Evolutionary conservation across 2,797 vertebrate species (phyloP).

Genomic region (Mormyrops attenuatus): DNA sequence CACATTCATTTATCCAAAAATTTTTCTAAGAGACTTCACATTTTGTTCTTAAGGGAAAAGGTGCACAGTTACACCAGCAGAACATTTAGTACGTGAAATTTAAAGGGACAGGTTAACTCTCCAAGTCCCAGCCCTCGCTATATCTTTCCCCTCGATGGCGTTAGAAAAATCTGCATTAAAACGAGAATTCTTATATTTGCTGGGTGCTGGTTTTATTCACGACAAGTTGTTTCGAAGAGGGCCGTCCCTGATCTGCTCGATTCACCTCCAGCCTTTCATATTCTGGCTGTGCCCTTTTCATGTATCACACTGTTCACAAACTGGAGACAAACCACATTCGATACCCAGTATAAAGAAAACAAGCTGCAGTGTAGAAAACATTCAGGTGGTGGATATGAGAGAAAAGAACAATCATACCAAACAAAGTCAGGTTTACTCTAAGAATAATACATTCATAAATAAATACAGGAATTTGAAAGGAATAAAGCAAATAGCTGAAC

Average conservation of each 20-base stretch:
- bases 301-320: not conserved
- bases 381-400: slow-evolving; percentile 43
- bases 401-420: slow-evolving; percentile 18
- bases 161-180: not conserved
- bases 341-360: slow-evolving; percentile 42
- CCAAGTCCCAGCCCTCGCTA: not conserved
- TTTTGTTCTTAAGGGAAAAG: not conserved
- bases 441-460: not conserved
- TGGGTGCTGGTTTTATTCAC: not conserved
- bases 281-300: not conserved
- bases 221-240: not conserved
- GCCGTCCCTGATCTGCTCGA: not conserved
- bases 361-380: slow-evolving; percentile 42
- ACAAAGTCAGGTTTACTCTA: not conserved
- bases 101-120: not conserved
- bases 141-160: not conserved
- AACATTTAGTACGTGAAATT: not conserved
- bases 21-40: not conserved
- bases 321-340: slow-evolving; percentile 17
- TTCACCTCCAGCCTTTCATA: not conserved
- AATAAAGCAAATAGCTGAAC: slow-evolving; percentile 30
- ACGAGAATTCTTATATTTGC: not conserved
- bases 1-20: not conserved
- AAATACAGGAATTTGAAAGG: slow-evolving; percentile 9
- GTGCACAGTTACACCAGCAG: not conserved